Base-by-base conservation (phyloP, 2,797 vertebrate species). In the Onychomys leucogaster region DNA sequence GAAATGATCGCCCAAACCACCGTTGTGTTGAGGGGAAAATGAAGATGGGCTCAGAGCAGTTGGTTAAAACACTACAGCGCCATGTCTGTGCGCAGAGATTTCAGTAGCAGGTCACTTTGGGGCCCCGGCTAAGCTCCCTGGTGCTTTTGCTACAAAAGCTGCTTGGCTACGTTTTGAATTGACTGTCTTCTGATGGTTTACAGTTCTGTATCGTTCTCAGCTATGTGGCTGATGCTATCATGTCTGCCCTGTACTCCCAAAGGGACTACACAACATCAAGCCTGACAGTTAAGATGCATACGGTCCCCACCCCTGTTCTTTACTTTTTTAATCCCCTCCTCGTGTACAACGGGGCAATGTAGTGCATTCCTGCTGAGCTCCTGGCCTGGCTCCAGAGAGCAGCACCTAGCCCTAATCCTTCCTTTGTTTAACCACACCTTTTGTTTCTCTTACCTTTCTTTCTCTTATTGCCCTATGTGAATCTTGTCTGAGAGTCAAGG, bases 41-140 rank as follows among this genome's bases (percentile, higher is more conserved):
- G 57, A 81, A 69, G 34, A 69, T 55, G 43, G 16, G 43, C 14
- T 32, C 49, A 11, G 49, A 25, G 34, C 6, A 27, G 14, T 65
- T 94, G 41, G 55, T 94, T 16, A 61, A 92, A 94, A 92, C 32
- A n/a, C 32, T 59, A 10, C 93, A 95, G 90, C 27, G 13, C 85
- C 63, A 29, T 23, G 90, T 75, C 41, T 69, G 43, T 17, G 14
- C 29, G n/a, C 69, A 89, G 76, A 94, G 43, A 94, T 73, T 83
- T 63, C 83, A 71, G 43, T 85, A 93, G 41, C 29, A 91, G 73
- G 57, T 93, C n/a, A 25, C n/a, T 34, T 67, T 4, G 37, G 46
- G 16, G 25, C 25, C 49, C 63, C 55, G 61, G 11, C 71, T 23
- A 93, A 61, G 43, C 17, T 87, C 43, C 14, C 21, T 3, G 59